Evolutionary conservation across 2,797 vertebrate species (phyloP), one percentile per base, ranked within the genome.

Genomic region (Monodelphis domestica): DNA sequence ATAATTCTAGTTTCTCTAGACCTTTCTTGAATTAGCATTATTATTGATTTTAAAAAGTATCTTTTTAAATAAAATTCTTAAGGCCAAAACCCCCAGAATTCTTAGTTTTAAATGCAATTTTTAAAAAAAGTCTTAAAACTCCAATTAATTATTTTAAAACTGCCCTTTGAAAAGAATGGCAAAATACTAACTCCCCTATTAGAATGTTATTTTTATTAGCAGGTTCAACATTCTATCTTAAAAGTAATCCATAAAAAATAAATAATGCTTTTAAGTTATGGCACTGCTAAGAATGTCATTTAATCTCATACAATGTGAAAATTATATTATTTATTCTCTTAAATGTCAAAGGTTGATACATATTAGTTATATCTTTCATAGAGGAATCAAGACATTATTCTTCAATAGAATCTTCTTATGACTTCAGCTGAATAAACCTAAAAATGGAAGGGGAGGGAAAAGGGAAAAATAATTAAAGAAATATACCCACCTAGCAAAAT

Each of bases 401-500:
- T 89, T 52, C 91, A 91, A 57, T 30, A 93, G 9, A 50, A 95
- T 50, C 30, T 87, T 4, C 53, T 30, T 50, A 91, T 53, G 59
- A 59, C n/a, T 93, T 59, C 88, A 38, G 88, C 9, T 26, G n/a
- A 78, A 70, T 45, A 30, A 84, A 29, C 38, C 92, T 51, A 90
- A 54, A 90, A 4, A 91, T 90, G 15, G 95, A 91, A 95, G 5
- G 56, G n/a, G 90, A 52, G 54, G 56, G 45, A 87, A 26, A 90
- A 63, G 21, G 45, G 5, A 63, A 84, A 87, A 88, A 87, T 11
- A 26, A 51, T 6, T 90, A 2, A 89, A 89, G 84, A 95, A 90
- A 91, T 29, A 56, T 56, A 88, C 50, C 89, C 15, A 53, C n/a
- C 55, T 88, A 52, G 87, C 33, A 93, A 33, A 90, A 0, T 89